Base-by-base conservation (phyloP, 1,140 invertebrate species). In the Aphaenogaster floridana region DNA sequence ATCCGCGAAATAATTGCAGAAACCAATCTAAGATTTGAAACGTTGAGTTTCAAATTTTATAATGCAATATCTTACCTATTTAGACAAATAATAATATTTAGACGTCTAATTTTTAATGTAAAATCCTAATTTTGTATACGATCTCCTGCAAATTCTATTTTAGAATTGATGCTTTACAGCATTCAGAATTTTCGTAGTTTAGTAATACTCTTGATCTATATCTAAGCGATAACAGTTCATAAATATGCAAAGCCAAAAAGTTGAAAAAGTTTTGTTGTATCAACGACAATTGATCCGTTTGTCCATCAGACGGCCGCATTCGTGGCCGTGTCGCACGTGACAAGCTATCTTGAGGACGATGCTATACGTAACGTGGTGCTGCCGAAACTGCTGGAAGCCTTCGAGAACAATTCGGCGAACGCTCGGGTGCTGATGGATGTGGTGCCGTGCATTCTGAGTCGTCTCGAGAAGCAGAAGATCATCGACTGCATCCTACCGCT, bases 401-500 rank as follows among this genome's bases (percentile, higher is more conserved):
- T 99, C 90, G 98, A 98, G 92, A 98, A 98, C 90, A 98, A 98
- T 94, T 97, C 97, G 36, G 96, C 96, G 39, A 98, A 98, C 93
- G 94, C 97, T 2, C 98, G 98, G 91, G 96, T 98, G 61, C 96
- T 98, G 8, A 96, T 97, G 90, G 97, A 97, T 88, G 97, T 98
- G 15, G 95, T 98, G 0, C 96, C 97, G 2, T 97, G 97, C 93
- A 98, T 98, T 2, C 95, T 99, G 64, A 97, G 98, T 88, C 97
- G 98, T 77, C 96, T 99, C 79, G 98, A 99, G 88, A 97, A 98
- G 89, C 97, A 97, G 68, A 97, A 98, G 93, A 98, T 99, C 68
- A 97, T 99, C 87, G 99, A 99, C 90, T 98, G 99, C 89, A 98
- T 99, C 0, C 96, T 99, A 88, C 99, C 98, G 0, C 96, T 99